Percentiles rank a stretch among this genome's conserved stretches.
Conservation (phyloP, 2,113 vertebrate genomes). For the Sinocyclocheilus rhinocerous region DNA sequence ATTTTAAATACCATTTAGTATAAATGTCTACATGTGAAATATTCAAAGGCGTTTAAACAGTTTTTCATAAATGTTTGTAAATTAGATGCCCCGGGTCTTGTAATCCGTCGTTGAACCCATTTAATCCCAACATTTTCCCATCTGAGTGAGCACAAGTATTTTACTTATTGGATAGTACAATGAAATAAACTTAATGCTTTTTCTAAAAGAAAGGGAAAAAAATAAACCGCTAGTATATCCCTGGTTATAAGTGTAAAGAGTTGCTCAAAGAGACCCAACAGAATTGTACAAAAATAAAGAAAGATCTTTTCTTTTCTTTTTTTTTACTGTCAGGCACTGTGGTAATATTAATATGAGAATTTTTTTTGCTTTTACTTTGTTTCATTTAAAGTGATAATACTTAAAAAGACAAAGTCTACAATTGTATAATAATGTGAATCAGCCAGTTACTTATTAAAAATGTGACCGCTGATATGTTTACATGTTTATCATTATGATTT, state of each 20-base stretch:
- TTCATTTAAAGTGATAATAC: neutral
- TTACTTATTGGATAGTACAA: neutral
- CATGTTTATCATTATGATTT: neutral
- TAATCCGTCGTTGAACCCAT: neutral
- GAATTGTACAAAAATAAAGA: neutral
- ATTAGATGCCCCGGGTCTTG: neutral
- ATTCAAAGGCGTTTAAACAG: slow-evolving; percentile 1
- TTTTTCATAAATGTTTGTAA: neutral
- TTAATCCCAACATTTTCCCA: neutral
- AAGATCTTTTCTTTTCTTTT: neutral
- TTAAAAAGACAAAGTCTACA: neutral
- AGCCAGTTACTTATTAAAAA: neutral
- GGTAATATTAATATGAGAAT: neutral
- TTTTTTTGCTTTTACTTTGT: neutral
- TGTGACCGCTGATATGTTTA: neutral
- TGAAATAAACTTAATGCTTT: neutral
- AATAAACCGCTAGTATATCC: neutral
- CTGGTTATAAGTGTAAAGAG: neutral
- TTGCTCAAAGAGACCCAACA: neutral
- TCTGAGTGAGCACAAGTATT: neutral
- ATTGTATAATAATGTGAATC: neutral
- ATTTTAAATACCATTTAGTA: neutral
- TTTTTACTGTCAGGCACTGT: neutral
- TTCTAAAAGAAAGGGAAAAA: neutral
- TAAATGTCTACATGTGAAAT: neutral